Conservation (phyloP, 2,113 vertebrate species). For the Rhinolophus ferrumequinum region DNA sequence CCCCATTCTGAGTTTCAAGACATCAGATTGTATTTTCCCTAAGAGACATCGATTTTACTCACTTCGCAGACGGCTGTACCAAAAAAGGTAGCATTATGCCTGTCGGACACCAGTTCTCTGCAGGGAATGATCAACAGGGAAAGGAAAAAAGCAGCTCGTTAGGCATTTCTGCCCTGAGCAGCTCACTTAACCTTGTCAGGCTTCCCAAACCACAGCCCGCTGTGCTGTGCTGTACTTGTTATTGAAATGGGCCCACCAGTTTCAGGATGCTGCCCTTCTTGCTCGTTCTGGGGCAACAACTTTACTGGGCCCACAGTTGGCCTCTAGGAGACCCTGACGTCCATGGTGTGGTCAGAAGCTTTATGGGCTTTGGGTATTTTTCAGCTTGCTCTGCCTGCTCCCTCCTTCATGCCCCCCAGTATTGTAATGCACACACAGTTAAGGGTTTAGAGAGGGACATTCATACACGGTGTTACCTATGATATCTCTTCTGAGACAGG, state of each 20-base stretch:
- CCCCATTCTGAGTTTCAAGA: not conserved
- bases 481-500: not conserved
- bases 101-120: slow-evolving; percentile 5
- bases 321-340: not conserved
- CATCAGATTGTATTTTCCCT: not conserved
- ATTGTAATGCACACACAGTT: not conserved
- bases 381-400: not conserved
- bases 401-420: not conserved
- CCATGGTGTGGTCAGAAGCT: not conserved
- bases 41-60: not conserved
- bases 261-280: not conserved
- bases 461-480: not conserved
- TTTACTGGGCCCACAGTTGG: not conserved
- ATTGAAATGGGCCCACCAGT: not conserved
- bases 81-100: not conserved
- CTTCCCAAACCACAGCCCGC: not conserved
- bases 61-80: not conserved
- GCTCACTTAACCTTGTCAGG: not conserved
- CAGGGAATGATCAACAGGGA: slow-evolving; percentile 25
- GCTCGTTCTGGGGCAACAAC: not conserved
- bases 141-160: not conserved
- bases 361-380: not conserved
- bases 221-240: not conserved
- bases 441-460: not conserved
- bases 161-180: not conserved